A percentile compares a stretch with the other conserved stretches of the same genome.
These are phyloP conservation scores for Maniola hyperantus DNA, from an alignment of 2,888 invertebrate genomes.

Conservation along the genomic window DNA sequence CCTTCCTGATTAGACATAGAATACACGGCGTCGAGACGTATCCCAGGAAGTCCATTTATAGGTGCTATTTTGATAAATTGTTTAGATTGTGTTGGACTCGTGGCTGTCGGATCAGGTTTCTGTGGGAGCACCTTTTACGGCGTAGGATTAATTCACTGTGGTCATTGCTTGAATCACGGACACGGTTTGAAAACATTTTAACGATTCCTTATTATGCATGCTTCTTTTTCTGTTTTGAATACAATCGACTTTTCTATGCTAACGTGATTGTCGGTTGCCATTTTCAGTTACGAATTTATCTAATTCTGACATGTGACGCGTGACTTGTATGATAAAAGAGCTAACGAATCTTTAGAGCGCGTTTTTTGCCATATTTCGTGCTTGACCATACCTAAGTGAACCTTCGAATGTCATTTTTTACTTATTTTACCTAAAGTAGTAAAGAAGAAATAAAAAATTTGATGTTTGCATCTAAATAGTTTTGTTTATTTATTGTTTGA, in stretches of 20 bases:
- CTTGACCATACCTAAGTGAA: conserved; percentile 1
- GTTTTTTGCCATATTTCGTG: conserved; percentile 15
- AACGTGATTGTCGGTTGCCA: conserved; percentile 31
- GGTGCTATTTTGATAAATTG: conserved; percentile 75
- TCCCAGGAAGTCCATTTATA: conserved; percentile 76
- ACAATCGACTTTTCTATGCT: conserved; percentile 40
- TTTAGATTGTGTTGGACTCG: conserved; percentile 70
- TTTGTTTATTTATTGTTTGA: neutral
- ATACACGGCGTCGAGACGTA: conserved; percentile 32
- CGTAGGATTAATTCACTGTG: conserved; percentile 70
- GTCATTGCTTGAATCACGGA: conserved; percentile 55
- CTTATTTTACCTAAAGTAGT: neutral
- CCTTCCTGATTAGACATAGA: conserved; percentile 34
- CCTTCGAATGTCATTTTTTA: neutral
- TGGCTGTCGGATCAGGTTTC: conserved; percentile 73
- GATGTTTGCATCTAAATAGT: neutral
- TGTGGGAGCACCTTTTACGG: conserved; percentile 70
- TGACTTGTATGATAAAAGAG: conserved; percentile 29
- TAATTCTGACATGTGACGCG: conserved; percentile 24
- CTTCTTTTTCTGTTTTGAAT: conserved; percentile 45
- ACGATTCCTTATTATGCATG: conserved; percentile 41
- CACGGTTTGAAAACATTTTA: conserved; percentile 46
- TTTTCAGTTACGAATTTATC: conserved; percentile 33
- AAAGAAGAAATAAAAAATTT: neutral
- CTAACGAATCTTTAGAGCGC: conserved; percentile 16